Percentiles rank a stretch among this genome's conserved stretches.
Evolutionary conservation across 2,797 vertebrate species (phyloP).

Genomic region (Jordanella pulchra): DNA sequence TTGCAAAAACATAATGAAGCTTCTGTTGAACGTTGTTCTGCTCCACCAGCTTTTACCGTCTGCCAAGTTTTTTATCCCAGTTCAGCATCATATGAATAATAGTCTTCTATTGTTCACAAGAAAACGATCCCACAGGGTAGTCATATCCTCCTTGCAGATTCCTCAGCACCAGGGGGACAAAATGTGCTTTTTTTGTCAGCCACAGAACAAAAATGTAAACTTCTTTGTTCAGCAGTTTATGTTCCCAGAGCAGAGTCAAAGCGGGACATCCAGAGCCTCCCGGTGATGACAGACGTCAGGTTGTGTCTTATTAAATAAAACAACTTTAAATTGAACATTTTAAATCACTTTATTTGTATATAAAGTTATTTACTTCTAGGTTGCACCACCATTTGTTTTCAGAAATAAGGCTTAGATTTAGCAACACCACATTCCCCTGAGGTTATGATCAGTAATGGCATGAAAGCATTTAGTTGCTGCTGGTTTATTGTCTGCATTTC

Average conservation of each 20-base stretch:
- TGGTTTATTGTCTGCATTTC: not conserved
- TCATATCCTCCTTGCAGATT: not conserved
- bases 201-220: not conserved
- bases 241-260: not conserved
- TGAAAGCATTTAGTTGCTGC: not conserved
- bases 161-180: not conserved
- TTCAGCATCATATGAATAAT: not conserved
- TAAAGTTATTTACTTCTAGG: too few species aligned
- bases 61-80: not conserved
- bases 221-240: slow-evolving; percentile 5
- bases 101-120: not conserved
- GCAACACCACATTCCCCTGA: too few species aligned
- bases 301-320: not conserved
- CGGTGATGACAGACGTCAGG: not conserved
- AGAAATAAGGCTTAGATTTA: not conserved
- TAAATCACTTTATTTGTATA: too few species aligned
- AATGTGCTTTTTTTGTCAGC: slow-evolving; percentile 3
- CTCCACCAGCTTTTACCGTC: not conserved
- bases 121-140: not conserved
- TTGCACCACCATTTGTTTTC: not conserved
- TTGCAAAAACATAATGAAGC: not conserved
- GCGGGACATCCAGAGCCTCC: not conserved
- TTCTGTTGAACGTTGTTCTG: not conserved
- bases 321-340: too few species aligned
- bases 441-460: too few species aligned